Base-by-base conservation (phyloP, 2,888 invertebrate species). In the Himalopsyche kuldschensis region DNA sequence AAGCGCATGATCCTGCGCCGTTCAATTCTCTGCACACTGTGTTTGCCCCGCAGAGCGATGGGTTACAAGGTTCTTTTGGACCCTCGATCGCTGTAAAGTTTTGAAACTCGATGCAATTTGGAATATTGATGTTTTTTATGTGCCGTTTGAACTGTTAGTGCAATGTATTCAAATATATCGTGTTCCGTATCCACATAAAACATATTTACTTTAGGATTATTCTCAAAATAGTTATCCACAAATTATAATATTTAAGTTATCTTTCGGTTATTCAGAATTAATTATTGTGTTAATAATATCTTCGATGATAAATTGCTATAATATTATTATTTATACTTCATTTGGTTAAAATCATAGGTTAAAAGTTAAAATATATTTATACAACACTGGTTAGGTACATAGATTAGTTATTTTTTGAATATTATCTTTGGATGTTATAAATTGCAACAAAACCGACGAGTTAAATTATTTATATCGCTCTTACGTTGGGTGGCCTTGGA, bases 21-120 rank as follows among this genome's bases (percentile, higher is more conserved):
- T 94, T 94, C 87, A 92, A 92, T 90, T 95, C 95, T 88, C 94
- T 94, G 90, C 97, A 97, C 86, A 95, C 90, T 79, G 96, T 95
- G 90, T 96, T 96, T 83, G 95, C 91, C 87, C 96, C 96, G 89
- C 96, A 96, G 80, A 96, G 96, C 87, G 94, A 94, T 87, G 95
- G 95, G 89, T 94, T 94, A 90, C 96, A 96, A 87, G 96, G 95
- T 88, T 95, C 93, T 89, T 90, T 93, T 88, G 93, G 94, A 88
- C 90, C 91, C 88, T 94, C 94, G 91, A 90, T 88, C 89, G 88
- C 92, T 92, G 92, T 90, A 92, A 91, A 83, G 48, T 88, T 86
- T 87, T 75, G 20, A 30, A 55, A 80, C 75, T 69, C 32, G 41
- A 75, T 80, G 35, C 41, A 41, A 41, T 35, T 77, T 31, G n/a